phyloP scores from a whole-genome alignment of 1,140 invertebrate species.

The Anagrus nilaparvatae region DNA sequence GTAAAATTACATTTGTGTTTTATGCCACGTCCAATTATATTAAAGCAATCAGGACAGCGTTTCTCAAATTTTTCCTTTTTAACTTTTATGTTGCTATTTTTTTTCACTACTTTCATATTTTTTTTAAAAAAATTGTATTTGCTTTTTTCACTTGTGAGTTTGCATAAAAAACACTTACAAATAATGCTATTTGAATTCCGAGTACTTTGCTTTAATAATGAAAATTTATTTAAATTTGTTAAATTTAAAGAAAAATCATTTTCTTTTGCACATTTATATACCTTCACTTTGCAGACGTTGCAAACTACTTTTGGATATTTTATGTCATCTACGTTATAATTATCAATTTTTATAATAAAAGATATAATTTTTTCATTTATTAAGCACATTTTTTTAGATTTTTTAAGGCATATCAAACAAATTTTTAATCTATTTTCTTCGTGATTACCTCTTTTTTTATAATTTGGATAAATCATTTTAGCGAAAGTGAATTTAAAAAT shows the following conservation, averaged over 20 bases:
- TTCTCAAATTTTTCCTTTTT: not conserved
- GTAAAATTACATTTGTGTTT: not conserved
- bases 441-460: no score
- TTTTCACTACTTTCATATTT: not conserved
- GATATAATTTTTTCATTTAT: not conserved
- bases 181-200: not conserved
- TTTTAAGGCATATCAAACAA: not conserved
- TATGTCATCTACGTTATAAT: not conserved
- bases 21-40: not conserved
- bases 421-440: not conserved
- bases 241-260: not conserved
- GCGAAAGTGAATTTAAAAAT: no score
- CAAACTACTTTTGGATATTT: conserved; percentile 1
- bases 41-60: no score
- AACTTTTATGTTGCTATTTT: not conserved
- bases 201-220: not conserved
- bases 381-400: not conserved
- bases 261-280: not conserved
- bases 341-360: not conserved
- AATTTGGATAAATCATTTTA: no score
- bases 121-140: not conserved
- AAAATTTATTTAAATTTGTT: not conserved
- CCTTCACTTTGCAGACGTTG: not conserved
- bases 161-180: not conserved
- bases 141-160: not conserved